These are phyloP conservation scores for Sebastiscus tertius DNA, from an alignment of 2,797 vertebrate species.

Conservation along the genomic window DNA sequence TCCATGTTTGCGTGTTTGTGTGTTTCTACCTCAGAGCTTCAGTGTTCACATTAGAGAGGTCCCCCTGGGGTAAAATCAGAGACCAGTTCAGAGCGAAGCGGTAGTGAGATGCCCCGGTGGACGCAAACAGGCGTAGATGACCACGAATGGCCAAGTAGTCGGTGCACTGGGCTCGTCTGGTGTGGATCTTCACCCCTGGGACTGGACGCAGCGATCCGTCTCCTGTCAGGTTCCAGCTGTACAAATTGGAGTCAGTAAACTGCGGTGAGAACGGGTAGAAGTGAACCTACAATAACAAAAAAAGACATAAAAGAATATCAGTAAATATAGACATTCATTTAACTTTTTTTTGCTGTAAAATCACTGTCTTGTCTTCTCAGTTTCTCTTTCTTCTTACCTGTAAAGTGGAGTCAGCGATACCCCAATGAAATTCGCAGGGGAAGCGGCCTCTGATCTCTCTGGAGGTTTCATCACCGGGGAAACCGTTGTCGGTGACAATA, in stretches of 20 bases:
- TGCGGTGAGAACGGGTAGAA: constrained; percentile 89
- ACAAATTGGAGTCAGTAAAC: constrained; percentile 90
- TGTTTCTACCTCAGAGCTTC: constrained; percentile 83
- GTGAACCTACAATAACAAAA: constrained; percentile 84
- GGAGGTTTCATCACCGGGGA: constrained; percentile 75
- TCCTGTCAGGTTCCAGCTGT: constrained; percentile 93
- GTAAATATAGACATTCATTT: neutral
- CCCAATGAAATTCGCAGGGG: constrained; percentile 95
- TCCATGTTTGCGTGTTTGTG: constrained; percentile 1
- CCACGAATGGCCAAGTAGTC: constrained; percentile 90
- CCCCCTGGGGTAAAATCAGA: constrained; percentile 88
- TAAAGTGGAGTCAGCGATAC: constrained; percentile 90
- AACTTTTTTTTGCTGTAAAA: neutral
- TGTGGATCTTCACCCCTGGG: constrained; percentile 85
- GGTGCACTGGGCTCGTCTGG: constrained; percentile 88
- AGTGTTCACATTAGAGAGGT: constrained; percentile 81
- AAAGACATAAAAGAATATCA: constrained; percentile 5
- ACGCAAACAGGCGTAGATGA: constrained; percentile 85
- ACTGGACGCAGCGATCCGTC: constrained; percentile 86
- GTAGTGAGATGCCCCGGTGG: constrained; percentile 89
- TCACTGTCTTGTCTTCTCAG: neutral
- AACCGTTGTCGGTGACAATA: constrained; percentile 89
- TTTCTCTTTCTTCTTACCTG: constrained; percentile 83
- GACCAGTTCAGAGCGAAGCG: constrained; percentile 96
- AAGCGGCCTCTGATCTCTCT: constrained; percentile 81